These are phyloP conservation scores for Agapornis roseicollis DNA, from an alignment of 2,113 vertebrate species.

Conservation along the genomic window DNA sequence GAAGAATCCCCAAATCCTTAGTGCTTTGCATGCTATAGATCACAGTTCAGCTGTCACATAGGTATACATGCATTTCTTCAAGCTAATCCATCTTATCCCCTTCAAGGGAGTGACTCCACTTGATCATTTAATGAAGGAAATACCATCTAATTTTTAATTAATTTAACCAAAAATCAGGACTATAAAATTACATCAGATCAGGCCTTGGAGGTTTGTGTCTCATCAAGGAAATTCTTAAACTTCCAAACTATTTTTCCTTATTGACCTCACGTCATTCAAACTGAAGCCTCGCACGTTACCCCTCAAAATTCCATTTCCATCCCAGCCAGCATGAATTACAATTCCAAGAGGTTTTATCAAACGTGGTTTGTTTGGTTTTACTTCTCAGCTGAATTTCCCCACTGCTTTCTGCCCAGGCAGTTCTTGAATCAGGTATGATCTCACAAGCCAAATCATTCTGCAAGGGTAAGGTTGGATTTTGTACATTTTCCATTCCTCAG, in stretches of 20 bases:
- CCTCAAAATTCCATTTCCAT: not conserved
- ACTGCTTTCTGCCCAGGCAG: not conserved
- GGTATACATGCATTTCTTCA: not conserved
- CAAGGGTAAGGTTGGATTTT: not conserved
- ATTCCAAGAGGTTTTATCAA: not conserved
- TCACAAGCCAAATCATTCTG: not conserved
- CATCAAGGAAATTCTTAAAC: not conserved
- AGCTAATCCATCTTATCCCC: not conserved
- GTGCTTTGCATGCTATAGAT: not conserved
- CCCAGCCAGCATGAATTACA: not conserved
- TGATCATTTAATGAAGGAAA: not conserved
- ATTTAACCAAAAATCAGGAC: not conserved
- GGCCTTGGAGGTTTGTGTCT: not conserved
- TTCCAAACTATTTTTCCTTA: not conserved
- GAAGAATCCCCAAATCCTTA: not conserved
- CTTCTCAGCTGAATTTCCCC: not conserved
- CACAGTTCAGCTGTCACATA: not conserved
- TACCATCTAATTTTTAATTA: not conserved
- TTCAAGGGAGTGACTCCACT: not conserved
- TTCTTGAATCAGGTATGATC: not conserved
- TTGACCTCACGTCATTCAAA: not conserved
- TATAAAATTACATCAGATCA: not conserved
- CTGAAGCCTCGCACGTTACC: not conserved
- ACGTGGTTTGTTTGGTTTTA: not conserved
- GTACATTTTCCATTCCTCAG: not conserved